Conservation (phyloP, 2,113 vertebrate species). For the Eonycteris spelaea region DNA sequence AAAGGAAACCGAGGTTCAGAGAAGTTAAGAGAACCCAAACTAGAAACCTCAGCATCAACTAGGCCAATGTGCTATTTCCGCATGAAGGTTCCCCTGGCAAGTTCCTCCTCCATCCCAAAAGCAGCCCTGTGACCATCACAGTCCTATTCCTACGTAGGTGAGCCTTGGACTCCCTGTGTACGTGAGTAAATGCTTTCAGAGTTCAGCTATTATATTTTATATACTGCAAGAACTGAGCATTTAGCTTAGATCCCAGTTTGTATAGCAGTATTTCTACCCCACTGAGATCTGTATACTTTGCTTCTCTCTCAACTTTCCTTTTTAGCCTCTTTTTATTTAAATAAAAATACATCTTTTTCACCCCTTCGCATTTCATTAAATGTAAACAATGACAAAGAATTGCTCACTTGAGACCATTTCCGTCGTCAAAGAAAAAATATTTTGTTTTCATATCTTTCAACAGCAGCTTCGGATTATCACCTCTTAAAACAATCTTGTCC, state of each 20-base stretch:
- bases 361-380: neutral
- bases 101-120: neutral
- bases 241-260: neutral
- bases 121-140: neutral
- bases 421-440: slow-evolving; percentile 99
- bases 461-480: slow-evolving; percentile 92
- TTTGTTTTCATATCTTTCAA: slow-evolving; percentile 96
- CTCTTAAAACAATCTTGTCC: slow-evolving; percentile 97
- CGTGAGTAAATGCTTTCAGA: rapidly evolving
- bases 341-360: neutral
- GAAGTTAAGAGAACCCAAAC: neutral
- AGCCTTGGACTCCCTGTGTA: rapidly evolving
- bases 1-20: neutral
- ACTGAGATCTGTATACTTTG: neutral
- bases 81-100: neutral
- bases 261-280: neutral
- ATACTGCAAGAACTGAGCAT: neutral
- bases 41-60: neutral
- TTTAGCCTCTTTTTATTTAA: neutral
- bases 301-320: neutral
- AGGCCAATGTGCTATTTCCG: rapidly evolving
- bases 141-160: rapidly evolving
- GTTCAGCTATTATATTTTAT: neutral
- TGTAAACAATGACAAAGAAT: slow-evolving; percentile 24
- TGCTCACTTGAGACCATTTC: slow-evolving; percentile 96